Base-by-base conservation (phyloP, 1,140 invertebrate species). In the Drosophila varians region DNA sequence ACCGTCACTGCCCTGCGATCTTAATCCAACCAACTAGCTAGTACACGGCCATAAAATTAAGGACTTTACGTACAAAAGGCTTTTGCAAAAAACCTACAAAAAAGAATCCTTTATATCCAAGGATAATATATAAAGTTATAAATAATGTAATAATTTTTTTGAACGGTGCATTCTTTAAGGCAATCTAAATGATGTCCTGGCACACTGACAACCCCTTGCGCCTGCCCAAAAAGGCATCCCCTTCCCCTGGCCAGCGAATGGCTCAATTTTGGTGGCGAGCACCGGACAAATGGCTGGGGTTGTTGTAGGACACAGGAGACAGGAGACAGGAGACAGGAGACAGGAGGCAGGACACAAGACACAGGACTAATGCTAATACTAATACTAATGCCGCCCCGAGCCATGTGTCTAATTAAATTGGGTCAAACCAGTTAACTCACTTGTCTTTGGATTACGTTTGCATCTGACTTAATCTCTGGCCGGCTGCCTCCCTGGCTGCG, bases 341-440 rank as follows among this genome's bases (percentile, higher is more conserved):
- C n/a, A n/a, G n/a, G n/a, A n/a, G n/a, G n/a, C n/a, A n/a, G n/a
- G n/a, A n/a, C n/a, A 64, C 57, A 31, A 65, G 54, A 74, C 60
- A 74, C 51, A 56, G 55, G 62, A 53, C 76, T 65, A 62, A 60
- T 46, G 56, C 64, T 45, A 56, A 66, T 70, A 52, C 68, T 72
- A 72, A 70, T 51, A 19, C 56, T 21, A 21, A 45, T 56, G 26
- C 21, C 18, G 12, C 58, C 58, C 26, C 4, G 23, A 54, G 31
- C 28, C 34, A 49, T 58, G 62, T 74, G 77, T 87, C 76, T 87
- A 87, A 87, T 87, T 87, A 87, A 87, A 87, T 87, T 87, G 82
- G 82, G 82, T 87, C 82, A 87, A 68, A 74, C 55, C 77, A 74
- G 82, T 87, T 87, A 87, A 77, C 82, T 87, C 77, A 87, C 82